Evolutionary conservation across 2,888 invertebrate genomes (phyloP), one percentile per base, ranked within the genome.

Genomic region (Sisyra nigra): DNA sequence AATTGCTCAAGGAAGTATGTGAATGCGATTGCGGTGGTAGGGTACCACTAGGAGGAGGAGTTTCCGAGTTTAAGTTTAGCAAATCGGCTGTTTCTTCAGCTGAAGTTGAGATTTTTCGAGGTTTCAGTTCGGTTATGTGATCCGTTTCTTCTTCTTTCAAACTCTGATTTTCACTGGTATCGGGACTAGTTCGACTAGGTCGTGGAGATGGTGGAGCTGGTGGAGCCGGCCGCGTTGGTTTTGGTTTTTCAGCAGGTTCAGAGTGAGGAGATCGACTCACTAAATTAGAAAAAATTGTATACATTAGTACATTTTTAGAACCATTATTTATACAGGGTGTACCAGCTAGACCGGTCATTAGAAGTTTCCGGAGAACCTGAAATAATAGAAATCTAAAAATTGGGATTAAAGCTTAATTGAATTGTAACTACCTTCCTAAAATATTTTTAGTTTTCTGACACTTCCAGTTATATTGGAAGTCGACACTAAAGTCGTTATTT

Each of bases 1-100:
- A 37, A 19, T 33, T 33, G 9, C 41, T 46, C 3, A 42, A 41
- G n/a, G 43, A 32, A 11, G 31, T 15, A 30, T 9, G 37, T 40
- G 29, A 40, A 42, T 33, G 39, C 41, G 17, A 34, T 19, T 8
- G 38, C 6, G 11, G 45, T 18, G 36, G 38, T 37, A 11, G 37
- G 7, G 24, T 24, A 24, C 5, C 24, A 24, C 24, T 24, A 24
- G 35, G 33, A 31, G 17, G 40, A 36, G 14, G 48, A 47, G 31
- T 53, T 52, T 19, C 44, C 39, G n/a, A 61, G 39, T 64, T 60
- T 3, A 72, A 55, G 54, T 72, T 72, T 38, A 74, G 59, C 42
- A 74, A 58, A 57, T 81, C 81, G 35, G 75, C 71, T 1, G 74
- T 68, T 54, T 69, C 74, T 52, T n/a, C 35, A 35, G 13, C 35